Percentiles rank a stretch among this genome's conserved stretches.
These are phyloP conservation scores for Xestia xanthographa DNA, from an alignment of 2,888 invertebrate species.

Conservation along the genomic window DNA sequence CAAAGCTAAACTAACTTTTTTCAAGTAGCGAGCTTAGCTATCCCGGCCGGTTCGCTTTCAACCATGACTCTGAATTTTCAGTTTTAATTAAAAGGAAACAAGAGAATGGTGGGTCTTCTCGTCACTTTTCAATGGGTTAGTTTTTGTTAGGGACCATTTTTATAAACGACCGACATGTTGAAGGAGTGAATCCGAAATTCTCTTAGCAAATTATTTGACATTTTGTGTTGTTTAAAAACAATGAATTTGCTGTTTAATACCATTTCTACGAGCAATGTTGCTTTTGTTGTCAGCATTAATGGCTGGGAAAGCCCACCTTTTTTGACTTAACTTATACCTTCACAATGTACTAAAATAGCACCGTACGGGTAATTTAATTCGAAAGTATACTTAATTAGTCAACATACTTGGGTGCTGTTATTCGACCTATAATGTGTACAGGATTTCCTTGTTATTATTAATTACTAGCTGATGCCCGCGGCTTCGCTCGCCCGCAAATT, in stretches of 20 bases:
- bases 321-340: not conserved
- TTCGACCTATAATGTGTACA: not conserved
- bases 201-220: not conserved
- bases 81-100: conserved; percentile 89
- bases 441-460: too few relatives aligned
- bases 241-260: not conserved
- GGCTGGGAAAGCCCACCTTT: too few relatives aligned
- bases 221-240: not conserved
- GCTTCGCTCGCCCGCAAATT: too few relatives aligned
- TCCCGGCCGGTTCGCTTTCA: conserved; percentile 71
- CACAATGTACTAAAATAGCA: not conserved
- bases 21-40: conserved; percentile 73
- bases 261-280: not conserved
- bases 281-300: not conserved
- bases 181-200: conserved; percentile 8
- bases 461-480: too few relatives aligned
- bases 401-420: not conserved
- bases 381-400: not conserved
- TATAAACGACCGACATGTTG: conserved; percentile 40
- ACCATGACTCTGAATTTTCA: conserved; percentile 82
- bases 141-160: conserved; percentile 74
- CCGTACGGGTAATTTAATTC: not conserved
- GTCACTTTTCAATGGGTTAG: conserved; percentile 80
- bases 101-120: conserved; percentile 81
- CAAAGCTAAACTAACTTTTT: conserved; percentile 81